Percentiles rank a stretch among this genome's conserved stretches.
Evolutionary conservation across 2,797 vertebrate species (phyloP).

Genomic region (Erethizon dorsatum): DNA sequence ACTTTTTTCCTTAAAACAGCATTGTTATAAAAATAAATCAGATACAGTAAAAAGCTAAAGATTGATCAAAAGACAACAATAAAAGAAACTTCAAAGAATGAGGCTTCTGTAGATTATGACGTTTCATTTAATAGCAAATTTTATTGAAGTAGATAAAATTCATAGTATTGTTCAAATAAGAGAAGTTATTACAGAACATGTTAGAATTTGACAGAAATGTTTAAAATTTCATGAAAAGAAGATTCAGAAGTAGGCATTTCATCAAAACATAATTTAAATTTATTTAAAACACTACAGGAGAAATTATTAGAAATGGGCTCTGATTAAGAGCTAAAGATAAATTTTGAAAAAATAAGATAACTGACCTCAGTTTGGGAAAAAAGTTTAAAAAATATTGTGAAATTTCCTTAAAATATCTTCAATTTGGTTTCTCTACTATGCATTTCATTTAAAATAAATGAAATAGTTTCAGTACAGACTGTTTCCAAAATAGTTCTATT

Average conservation of each 20-base stretch:
- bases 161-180: background rate
- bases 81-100: background rate
- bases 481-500: background rate
- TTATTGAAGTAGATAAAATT: background rate
- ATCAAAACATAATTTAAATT: constrained; percentile 3
- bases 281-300: background rate
- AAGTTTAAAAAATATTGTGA: background rate
- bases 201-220: background rate
- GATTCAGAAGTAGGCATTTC: background rate
- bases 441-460: constrained; percentile 31
- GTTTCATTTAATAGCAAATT: background rate
- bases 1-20: background rate
- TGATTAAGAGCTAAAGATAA: constrained; percentile 9
- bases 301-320: background rate
- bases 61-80: background rate
- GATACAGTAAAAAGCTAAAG: background rate
- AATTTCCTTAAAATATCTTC: background rate
- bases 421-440: background rate
- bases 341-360: background rate
- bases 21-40: constrained; percentile 15
- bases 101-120: background rate
- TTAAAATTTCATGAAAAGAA: constrained; percentile 19
- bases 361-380: background rate
- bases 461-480: background rate
- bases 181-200: background rate